Percentiles rank a stretch among this genome's conserved stretches.
These are phyloP conservation scores for Ormyrus rosae DNA, from an alignment of 2,888 invertebrate genomes.

Conservation along the genomic window DNA sequence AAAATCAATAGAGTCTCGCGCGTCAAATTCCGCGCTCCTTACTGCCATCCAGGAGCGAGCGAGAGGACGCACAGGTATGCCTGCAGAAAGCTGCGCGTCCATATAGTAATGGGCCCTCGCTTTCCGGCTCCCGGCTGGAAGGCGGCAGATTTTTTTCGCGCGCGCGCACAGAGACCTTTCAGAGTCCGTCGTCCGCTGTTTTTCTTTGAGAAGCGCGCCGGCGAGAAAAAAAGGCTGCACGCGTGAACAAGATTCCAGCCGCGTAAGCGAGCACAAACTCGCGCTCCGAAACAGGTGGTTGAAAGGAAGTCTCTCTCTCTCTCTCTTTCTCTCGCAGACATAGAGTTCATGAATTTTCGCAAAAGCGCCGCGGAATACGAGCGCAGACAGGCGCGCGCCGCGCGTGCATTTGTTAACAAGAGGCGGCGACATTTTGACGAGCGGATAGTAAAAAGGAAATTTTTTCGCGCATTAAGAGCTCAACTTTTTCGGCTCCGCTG, in stretches of 20 bases:
- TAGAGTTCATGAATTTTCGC: not conserved
- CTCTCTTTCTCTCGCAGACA: not conserved
- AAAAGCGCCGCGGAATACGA: not conserved
- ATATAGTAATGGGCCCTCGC: constrained; percentile 1
- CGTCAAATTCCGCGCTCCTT: no score
- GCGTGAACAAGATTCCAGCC: not conserved
- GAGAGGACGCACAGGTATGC: not conserved
- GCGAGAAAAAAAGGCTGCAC: not conserved
- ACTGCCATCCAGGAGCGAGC: no score
- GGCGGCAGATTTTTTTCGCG: constrained; percentile 21
- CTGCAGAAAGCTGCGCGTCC: not conserved
- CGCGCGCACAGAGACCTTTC: constrained; percentile 16
- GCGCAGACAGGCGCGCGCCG: no score
- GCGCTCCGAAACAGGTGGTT: constrained; percentile 42
- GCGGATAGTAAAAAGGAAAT: no score
- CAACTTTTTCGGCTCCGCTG: no score
- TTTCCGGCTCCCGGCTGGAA: constrained; percentile 5
- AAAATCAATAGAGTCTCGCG: no score
- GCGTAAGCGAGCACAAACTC: constrained; percentile 35
- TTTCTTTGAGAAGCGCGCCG: constrained; percentile 15
- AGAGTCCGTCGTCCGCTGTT: constrained; percentile 1
- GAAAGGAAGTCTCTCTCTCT: constrained; percentile 9
- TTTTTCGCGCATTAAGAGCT: no score
- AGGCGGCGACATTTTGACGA: no score
- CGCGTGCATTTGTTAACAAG: no score